These are phyloP conservation scores for Gymnocypris eckloni DNA, from an alignment of 2,797 vertebrate species.

Conservation along the genomic window DNA sequence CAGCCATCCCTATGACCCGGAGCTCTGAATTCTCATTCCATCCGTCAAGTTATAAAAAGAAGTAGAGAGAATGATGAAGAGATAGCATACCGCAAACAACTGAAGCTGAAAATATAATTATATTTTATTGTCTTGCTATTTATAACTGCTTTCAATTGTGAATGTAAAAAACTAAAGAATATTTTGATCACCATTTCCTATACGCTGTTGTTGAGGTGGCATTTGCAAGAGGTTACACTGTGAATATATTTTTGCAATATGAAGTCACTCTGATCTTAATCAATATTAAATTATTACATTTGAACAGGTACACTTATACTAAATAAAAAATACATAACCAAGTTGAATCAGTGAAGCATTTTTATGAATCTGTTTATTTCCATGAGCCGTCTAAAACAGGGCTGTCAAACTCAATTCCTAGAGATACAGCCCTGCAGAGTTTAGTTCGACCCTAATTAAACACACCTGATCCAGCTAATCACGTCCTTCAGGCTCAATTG, in stretches of 20 bases:
- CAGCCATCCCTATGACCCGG: constrained; percentile 65
- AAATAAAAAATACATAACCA: background rate
- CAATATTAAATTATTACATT: background rate
- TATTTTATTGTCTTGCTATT: constrained; percentile 16
- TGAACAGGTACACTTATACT: background rate
- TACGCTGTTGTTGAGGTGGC: background rate
- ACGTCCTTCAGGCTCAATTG: no score
- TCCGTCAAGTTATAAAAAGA: constrained; percentile 67
- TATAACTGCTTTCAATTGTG: constrained; percentile 48
- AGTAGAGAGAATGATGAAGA: constrained; percentile 36
- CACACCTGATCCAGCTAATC: no score
- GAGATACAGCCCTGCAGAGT: no score
- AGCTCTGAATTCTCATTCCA: constrained; percentile 68
- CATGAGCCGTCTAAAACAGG: background rate
- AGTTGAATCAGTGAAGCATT: background rate
- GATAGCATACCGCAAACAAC: background rate
- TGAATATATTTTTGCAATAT: background rate
- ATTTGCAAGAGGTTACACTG: background rate
- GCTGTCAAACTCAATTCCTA: no score
- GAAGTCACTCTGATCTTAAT: background rate
- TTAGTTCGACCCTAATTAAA: no score
- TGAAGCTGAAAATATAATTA: constrained; percentile 2
- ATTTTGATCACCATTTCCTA: background rate
- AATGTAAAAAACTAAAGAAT: constrained; percentile 35
- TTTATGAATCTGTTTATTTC: background rate